These are phyloP conservation scores for Protobothrops mucrosquamatus DNA, from an alignment of 2,113 vertebrate species.

Conservation along the genomic window DNA sequence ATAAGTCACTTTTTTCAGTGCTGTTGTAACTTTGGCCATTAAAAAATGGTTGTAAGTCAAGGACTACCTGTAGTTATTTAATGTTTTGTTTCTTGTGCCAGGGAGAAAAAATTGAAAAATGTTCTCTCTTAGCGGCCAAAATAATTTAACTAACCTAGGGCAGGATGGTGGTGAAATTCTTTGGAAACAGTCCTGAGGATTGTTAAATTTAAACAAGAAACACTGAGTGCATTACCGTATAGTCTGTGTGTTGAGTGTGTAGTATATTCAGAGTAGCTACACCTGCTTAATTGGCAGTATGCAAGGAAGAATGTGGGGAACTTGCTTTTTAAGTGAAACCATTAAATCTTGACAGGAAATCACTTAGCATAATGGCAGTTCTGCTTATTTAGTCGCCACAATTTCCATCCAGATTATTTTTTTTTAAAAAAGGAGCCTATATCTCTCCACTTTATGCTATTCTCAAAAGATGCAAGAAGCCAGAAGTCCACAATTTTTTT, in stretches of 20 bases:
- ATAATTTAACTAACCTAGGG: neutral
- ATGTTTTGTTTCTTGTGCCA: neutral
- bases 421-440: neutral
- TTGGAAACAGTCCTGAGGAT: neutral
- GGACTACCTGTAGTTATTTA: neutral
- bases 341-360: neutral
- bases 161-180: neutral
- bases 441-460: neutral
- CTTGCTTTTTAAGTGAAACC: neutral
- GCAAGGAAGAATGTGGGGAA: neutral
- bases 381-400: neutral
- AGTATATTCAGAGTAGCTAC: neutral
- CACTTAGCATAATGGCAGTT: neutral
- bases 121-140: neutral
- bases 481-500: neutral
- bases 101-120: neutral
- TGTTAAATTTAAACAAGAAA: neutral
- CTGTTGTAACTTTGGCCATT: too few species aligned
- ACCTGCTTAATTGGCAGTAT: neutral
- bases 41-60: too few species aligned
- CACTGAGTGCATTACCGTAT: neutral
- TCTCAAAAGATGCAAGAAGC: neutral
- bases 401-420: neutral
- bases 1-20: too few species aligned
- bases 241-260: neutral